A percentile compares a stretch with the other conserved stretches of the same genome.
Evolutionary conservation across 2,888 invertebrate species (phyloP).

Genomic region (Aphidius colemani): DNA sequence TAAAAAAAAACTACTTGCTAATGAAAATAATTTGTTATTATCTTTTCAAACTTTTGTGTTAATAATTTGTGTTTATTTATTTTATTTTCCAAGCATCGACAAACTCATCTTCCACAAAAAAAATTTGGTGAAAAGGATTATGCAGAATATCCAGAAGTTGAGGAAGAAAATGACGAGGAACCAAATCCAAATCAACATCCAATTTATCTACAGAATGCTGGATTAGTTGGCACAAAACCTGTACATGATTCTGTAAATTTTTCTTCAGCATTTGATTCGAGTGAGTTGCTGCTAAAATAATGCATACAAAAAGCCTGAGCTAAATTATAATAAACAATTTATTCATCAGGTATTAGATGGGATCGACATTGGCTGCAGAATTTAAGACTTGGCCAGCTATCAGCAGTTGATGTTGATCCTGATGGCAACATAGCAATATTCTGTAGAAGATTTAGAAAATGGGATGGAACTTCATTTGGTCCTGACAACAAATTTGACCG

Average conservation of each 20-base stretch:
- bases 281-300: constrained; percentile 34
- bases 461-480: constrained; percentile 69
- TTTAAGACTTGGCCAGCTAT: constrained; percentile 72
- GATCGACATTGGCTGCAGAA: constrained; percentile 43
- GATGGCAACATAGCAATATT: constrained; percentile 79
- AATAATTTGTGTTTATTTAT: not conserved
- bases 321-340: not conserved
- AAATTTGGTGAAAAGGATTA: constrained; percentile 43
- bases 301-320: not conserved
- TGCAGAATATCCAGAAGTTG: constrained; percentile 42
- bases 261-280: constrained; percentile 42
- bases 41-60: constrained; percentile 4
- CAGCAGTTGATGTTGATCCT: constrained; percentile 78
- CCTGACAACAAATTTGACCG: constrained; percentile 62
- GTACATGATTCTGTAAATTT: constrained; percentile 19
- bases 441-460: constrained; percentile 74
- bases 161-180: constrained; percentile 33
- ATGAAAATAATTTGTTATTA: constrained; percentile 3
- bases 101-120: constrained; percentile 35
- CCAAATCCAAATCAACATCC: constrained; percentile 33
- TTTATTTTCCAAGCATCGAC: constrained; percentile 24
- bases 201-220: constrained; percentile 30
- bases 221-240: constrained; percentile 19
- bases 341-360: constrained; percentile 44
- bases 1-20: no score